Evolutionary conservation across 2,113 vertebrate genomes (phyloP).

Genomic region (Orientallactaga bullata): DNA sequence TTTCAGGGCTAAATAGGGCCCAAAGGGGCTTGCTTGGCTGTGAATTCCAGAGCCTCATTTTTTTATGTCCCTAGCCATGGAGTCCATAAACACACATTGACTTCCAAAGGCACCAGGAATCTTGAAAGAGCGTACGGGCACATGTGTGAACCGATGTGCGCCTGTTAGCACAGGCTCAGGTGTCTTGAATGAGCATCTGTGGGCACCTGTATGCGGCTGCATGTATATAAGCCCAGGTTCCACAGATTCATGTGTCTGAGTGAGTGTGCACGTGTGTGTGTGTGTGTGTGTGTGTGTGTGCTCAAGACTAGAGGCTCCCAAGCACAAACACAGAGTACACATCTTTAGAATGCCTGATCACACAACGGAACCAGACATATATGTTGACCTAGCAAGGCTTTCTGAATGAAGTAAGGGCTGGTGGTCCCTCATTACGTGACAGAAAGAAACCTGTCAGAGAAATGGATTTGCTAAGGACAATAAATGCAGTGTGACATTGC

Average conservation of each 20-base stretch:
- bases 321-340: not conserved
- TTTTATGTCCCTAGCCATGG: not conserved
- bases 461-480: conserved; percentile 60
- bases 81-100: not conserved
- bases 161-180: not conserved
- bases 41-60: not conserved
- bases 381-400: conserved; percentile 37
- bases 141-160: too few species aligned
- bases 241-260: too few species aligned
- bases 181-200: too few species aligned
- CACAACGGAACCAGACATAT: conserved; percentile 11
- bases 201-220: too few species aligned
- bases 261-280: too few species aligned
- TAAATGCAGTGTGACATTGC: conserved; percentile 2
- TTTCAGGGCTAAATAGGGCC: not conserved
- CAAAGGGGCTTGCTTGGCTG: not conserved
- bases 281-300: too few species aligned
- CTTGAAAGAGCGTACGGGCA: not conserved
- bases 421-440: not conserved
- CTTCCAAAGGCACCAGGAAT: not conserved
- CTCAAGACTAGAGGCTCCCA: too few species aligned
- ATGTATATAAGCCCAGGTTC: too few species aligned
- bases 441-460: conserved; percentile 47
- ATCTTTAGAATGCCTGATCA: not conserved
- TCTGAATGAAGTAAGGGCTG: conserved; percentile 58